Base-by-base conservation (phyloP, 1,140 invertebrate species). In the Spodoptera litura region DNA sequence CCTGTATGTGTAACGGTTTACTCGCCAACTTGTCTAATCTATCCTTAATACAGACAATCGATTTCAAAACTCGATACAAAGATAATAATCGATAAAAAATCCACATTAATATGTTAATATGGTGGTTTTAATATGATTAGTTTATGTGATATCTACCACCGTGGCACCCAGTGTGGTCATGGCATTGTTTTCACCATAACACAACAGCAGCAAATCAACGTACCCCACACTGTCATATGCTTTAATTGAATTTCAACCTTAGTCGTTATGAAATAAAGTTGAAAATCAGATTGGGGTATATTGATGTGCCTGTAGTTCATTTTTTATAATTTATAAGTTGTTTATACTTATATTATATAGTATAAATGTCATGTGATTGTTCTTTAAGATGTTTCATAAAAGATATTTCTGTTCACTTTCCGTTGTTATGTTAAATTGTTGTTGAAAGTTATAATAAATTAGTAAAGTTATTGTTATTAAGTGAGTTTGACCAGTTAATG, bases 121-220 rank as follows among this genome's bases (percentile, higher is more conserved):
- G 35, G 56, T 15, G 35, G 52, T 66, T 75, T 77, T 66, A 77
- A 77, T 77, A 68, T 15, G 15, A 68, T 55, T 77, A 77, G 27
- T 66, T 77, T 77, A 77, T 77, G 61, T 12, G 35, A 11, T 53
- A 15, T 10, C 51, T 35, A 56, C 15, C 52, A 76, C 74, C 12
- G 13, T 38, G 13, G 62, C 61, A 76, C 59, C 4, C 61, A 49
- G 74, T 77, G 74, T 77, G 74, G 74, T 77, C 74, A 52, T 35
- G 10, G 31, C 12, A 55, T 64, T 68, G 52, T 76, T 66, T 76
- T 76, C 10, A 25, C 55, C 49, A 62, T 53, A 52, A 25, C 49
- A 61, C 8, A 38, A 6, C 8, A 38, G 5, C 5, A 38, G 38
- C 38, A 38, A 6, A 8, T 38, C 38, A 38, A 38, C 38, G 6